These are phyloP conservation scores for Ramphastos sulfuratus DNA, from an alignment of 2,113 vertebrate genomes.

Conservation along the genomic window DNA sequence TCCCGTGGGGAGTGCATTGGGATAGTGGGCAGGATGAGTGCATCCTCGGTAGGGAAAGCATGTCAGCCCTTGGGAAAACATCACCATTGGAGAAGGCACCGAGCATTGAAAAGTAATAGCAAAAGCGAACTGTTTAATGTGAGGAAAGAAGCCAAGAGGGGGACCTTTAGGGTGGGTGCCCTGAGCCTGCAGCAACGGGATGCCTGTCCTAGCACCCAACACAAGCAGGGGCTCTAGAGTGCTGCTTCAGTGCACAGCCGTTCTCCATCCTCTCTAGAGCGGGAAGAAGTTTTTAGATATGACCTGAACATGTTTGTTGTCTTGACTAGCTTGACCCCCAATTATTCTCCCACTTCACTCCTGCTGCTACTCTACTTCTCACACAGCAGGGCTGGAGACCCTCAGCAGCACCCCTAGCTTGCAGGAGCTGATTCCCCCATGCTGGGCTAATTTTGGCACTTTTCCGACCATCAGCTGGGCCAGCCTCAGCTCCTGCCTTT, in stretches of 20 bases:
- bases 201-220: not conserved
- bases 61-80: not conserved
- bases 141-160: accelerated
- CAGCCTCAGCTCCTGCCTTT: not conserved
- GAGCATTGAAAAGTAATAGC: not conserved
- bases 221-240: not conserved
- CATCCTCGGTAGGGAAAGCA: not conserved
- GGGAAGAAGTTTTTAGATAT: not conserved
- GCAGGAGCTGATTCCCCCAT: not conserved
- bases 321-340: accelerated
- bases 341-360: not conserved
- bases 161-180: not conserved
- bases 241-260: not conserved
- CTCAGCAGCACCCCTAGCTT: accelerated
- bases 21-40: not conserved
- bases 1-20: accelerated
- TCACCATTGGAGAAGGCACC: not conserved
- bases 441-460: not conserved
- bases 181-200: not conserved
- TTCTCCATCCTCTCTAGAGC: accelerated
- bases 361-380: not conserved
- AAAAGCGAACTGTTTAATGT: accelerated
- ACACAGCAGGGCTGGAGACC: not conserved
- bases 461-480: not conserved
- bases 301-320: no score